Conservation (phyloP, 2,888 invertebrate species). For the Lydus trimaculatus region DNA sequence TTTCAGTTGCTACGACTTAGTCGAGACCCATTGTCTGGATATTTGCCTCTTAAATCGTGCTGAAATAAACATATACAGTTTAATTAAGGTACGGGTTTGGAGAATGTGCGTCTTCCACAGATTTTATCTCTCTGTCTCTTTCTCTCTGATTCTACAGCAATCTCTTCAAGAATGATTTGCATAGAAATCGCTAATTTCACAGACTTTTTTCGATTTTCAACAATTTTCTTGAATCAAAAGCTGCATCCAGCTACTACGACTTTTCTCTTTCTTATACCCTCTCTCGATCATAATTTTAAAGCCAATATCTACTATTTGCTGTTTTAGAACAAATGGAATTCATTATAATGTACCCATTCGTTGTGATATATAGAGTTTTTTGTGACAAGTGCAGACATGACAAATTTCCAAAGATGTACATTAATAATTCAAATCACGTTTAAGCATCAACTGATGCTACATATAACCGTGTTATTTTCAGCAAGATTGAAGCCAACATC, state of each 20-base stretch:
- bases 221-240: background rate
- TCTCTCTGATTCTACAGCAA: background rate
- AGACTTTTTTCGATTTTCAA: background rate
- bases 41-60: background rate
- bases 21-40: background rate
- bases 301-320: too few species aligned
- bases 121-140: too few species aligned
- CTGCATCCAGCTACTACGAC: too few species aligned
- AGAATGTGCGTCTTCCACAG: background rate
- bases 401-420: background rate
- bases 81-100: background rate
- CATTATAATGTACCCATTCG: slow-evolving; percentile 15
- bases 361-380: slow-evolving; percentile 16
- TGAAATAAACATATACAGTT: background rate
- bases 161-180: background rate
- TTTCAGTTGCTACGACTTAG: background rate
- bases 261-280: background rate
- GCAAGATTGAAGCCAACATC: slow-evolving; percentile 6
- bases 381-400: background rate
- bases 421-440: slow-evolving; percentile 24
- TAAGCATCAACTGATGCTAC: background rate
- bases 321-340: slow-evolving; percentile 16
- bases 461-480: background rate
- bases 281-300: too few species aligned
- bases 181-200: slow-evolving; percentile 10